phyloP scores from a whole-genome alignment of 2,888 invertebrate genomes.

The Drosophila eohydei region DNA sequence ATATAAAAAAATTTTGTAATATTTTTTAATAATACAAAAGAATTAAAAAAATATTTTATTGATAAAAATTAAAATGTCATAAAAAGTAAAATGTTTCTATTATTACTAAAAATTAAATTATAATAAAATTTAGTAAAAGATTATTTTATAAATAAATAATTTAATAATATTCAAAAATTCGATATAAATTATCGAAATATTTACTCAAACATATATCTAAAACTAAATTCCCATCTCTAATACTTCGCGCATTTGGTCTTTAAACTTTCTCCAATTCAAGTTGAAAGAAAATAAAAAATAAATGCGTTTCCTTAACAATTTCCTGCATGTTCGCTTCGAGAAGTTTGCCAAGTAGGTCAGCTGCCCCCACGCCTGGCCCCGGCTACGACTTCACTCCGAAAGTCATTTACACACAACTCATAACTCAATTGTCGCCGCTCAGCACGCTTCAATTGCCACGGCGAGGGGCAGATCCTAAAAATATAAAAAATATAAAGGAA shows the following conservation, averaged over 20 bases:
- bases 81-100: background rate
- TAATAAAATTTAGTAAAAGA: background rate
- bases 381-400: background rate
- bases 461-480: background rate
- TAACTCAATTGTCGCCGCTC: slow-evolving; percentile 58
- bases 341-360: slow-evolving; percentile 33
- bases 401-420: slow-evolving; percentile 55
- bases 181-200: no score
- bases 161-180: no score
- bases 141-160: no score
- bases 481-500: background rate
- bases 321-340: background rate
- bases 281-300: background rate
- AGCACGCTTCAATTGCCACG: slow-evolving; percentile 64
- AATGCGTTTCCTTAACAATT: slow-evolving; percentile 20
- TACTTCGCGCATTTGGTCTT: background rate
- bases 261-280: background rate
- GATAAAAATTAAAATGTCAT: background rate
- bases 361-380: slow-evolving; percentile 10
- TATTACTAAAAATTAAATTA: background rate
- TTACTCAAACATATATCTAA: no score
- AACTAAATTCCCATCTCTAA: background rate
- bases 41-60: no score
- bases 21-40: no score
- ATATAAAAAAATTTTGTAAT: no score